Evolutionary conservation across 1,140 invertebrate genomes (phyloP).

Genomic region (Hylaeus anthracinus): DNA sequence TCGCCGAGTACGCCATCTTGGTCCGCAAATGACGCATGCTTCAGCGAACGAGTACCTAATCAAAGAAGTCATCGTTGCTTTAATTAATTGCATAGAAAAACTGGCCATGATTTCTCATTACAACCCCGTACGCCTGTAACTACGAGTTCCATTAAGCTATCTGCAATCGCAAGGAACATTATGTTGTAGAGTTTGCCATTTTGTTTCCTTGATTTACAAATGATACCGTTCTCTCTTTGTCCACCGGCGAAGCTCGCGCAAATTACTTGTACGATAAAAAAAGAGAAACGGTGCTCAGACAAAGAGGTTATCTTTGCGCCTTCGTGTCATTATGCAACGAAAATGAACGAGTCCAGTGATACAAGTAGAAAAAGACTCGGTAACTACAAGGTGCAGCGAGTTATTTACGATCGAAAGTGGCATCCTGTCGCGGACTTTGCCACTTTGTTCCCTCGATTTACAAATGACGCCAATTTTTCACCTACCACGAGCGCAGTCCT

Average conservation of each 20-base stretch:
- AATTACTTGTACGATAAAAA: neutral
- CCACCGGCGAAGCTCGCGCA: neutral
- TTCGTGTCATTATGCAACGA: too few species aligned
- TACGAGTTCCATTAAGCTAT: neutral
- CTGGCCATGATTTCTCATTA: neutral
- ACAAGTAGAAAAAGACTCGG: neutral
- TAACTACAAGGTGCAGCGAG: neutral
- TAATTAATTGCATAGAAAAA: neutral
- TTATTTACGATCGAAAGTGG: neutral
- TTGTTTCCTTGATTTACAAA: conserved; percentile 4
- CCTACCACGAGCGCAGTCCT: neutral
- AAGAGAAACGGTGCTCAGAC: neutral
- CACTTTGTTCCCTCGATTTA: neutral
- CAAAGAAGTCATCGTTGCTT: too few species aligned
- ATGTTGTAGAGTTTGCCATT: neutral
- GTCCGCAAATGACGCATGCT: too few species aligned
- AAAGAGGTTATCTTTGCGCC: neutral
- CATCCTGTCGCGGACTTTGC: neutral
- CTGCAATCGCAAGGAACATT: neutral
- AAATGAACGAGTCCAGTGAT: too few species aligned
- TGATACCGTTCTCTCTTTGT: neutral
- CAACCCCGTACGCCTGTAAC: neutral
- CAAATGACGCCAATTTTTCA: neutral
- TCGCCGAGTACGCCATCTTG: too few species aligned
- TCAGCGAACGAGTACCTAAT: too few species aligned